Conservation (phyloP, 2,113 vertebrate genomes). For the Progne subis region DNA sequence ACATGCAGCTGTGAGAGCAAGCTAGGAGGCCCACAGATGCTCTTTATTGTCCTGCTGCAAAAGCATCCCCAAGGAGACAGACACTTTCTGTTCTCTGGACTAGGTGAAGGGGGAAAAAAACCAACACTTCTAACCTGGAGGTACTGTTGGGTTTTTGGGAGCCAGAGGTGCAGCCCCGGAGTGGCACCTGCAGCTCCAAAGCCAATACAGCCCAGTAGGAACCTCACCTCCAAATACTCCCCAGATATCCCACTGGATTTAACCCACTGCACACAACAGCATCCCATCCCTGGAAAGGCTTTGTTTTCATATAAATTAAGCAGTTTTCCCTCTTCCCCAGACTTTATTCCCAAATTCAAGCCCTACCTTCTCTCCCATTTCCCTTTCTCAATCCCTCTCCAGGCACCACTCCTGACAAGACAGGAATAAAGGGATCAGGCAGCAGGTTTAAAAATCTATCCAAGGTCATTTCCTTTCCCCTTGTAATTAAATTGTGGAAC, state of each 20-base stretch:
- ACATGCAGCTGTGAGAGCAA: not conserved
- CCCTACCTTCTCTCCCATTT: not conserved
- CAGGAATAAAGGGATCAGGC: conserved; percentile 38
- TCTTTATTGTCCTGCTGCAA: not conserved
- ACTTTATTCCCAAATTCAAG: not conserved
- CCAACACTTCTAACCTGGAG: not conserved
- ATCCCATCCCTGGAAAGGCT: not conserved
- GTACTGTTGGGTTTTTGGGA: not conserved
- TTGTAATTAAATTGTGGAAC: conserved; percentile 37
- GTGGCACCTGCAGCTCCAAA: not conserved
- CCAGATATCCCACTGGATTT: not conserved
- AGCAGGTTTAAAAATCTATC: conserved; percentile 40
- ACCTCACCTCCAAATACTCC: not conserved
- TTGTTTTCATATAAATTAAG: not conserved
- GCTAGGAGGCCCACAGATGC: not conserved
- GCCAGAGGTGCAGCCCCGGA: not conserved
- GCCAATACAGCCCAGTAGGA: not conserved
- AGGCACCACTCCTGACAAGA: conserved; percentile 14
- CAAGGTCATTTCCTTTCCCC: conserved; percentile 23
- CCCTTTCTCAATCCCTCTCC: not conserved
- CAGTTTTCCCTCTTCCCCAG: not conserved
- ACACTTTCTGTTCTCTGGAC: not conserved
- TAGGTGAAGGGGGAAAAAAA: not conserved
- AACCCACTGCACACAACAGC: not conserved
- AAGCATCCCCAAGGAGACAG: not conserved